Evolutionary conservation across 2,797 vertebrate species (phyloP).

Genomic region (Hephaestus fuliginosus): DNA sequence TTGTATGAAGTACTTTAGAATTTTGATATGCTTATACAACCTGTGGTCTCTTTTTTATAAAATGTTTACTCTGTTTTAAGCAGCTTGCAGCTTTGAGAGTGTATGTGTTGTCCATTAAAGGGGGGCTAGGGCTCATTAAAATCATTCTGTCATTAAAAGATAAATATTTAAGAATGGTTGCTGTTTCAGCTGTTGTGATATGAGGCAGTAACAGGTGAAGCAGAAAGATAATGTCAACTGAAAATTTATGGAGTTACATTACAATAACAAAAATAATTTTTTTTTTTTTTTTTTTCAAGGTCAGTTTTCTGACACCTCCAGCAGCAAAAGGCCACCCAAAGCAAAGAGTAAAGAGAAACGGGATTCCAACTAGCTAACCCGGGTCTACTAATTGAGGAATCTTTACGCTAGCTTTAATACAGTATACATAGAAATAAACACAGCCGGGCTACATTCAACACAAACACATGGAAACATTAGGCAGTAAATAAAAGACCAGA

Average conservation of each 20-base stretch:
- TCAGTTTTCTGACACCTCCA: neutral
- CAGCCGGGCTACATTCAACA: conserved; percentile 58
- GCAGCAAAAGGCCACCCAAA: conserved; percentile 6
- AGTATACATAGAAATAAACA: conserved; percentile 58
- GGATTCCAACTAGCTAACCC: conserved; percentile 22
- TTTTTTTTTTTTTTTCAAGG: neutral
- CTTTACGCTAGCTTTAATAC: conserved; percentile 58
- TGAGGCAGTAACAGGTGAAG: neutral
- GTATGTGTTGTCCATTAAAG: neutral
- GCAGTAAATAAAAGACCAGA: neutral
- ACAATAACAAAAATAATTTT: neutral
- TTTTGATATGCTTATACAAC: neutral
- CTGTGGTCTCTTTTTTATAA: neutral
- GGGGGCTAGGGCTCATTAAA: neutral
- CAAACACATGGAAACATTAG: conserved; percentile 1
- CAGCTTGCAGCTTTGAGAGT: neutral
- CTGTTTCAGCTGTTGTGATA: neutral
- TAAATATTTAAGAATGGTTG: conserved; percentile 1
- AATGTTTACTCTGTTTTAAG: neutral
- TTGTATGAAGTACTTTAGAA: neutral
- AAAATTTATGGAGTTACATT: neutral
- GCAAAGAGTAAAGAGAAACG: neutral
- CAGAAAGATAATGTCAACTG: neutral
- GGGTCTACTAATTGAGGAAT: conserved; percentile 48
- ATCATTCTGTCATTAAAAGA: neutral